These are phyloP conservation scores for Anthrax anthrax DNA, from an alignment of 2,888 invertebrate genomes.

Conservation along the genomic window DNA sequence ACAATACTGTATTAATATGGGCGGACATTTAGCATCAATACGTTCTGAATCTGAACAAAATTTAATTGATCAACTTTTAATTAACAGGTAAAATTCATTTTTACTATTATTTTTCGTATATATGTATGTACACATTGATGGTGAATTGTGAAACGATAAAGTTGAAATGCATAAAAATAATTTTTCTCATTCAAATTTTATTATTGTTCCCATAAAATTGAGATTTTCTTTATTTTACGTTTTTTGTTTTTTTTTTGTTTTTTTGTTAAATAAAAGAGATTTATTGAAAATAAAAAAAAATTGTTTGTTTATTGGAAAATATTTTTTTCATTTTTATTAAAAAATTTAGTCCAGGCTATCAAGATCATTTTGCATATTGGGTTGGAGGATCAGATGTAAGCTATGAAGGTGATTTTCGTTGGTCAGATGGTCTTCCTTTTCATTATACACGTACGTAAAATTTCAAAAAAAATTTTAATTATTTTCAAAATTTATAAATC, in stretches of 20 bases:
- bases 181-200: too few relatives aligned
- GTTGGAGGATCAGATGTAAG: slow-evolving; percentile 63
- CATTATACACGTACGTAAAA: slow-evolving; percentile 54
- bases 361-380: slow-evolving; percentile 61
- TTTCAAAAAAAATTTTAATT: neutral
- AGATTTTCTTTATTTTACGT: too few relatives aligned
- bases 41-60: slow-evolving; percentile 48
- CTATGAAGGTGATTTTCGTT: slow-evolving; percentile 66
- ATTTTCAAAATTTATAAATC: neutral
- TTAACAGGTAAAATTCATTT: slow-evolving; percentile 41
- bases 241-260: too few relatives aligned
- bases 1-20: slow-evolving; percentile 44
- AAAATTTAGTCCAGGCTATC: slow-evolving; percentile 48
- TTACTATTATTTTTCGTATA: too few relatives aligned
- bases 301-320: too few relatives aligned
- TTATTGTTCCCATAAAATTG: too few relatives aligned
- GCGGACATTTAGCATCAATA: slow-evolving; percentile 55
- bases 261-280: too few relatives aligned
- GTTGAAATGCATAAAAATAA: neutral
- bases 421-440: slow-evolving; percentile 62
- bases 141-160: too few relatives aligned
- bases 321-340: neutral
- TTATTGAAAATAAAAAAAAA: neutral
- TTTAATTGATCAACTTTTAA: slow-evolving; percentile 46
- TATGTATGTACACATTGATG: too few relatives aligned